Conservation (phyloP, 2,888 invertebrate genomes). For the Flabesymbios commensalis region DNA sequence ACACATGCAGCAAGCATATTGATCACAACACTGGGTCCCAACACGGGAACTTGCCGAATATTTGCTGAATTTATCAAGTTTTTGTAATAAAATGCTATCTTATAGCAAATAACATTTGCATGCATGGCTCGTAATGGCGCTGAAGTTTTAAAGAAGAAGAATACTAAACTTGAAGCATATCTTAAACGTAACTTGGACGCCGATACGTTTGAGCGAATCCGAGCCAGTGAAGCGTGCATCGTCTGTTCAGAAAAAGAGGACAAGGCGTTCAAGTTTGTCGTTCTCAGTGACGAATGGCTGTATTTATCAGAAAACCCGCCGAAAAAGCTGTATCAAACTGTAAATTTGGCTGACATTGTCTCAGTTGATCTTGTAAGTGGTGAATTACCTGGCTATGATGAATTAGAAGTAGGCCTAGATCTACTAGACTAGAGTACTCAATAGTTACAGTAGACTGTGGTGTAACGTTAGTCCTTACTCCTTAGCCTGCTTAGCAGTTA, state of each 20-base stretch:
- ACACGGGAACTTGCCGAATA: too few species aligned
- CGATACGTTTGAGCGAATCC: constrained; percentile 52
- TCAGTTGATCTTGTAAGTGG: constrained; percentile 54
- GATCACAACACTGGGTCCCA: too few species aligned
- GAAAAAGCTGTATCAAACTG: constrained; percentile 47
- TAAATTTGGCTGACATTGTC: constrained; percentile 49
- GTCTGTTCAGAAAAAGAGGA: constrained; percentile 57
- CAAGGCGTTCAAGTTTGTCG: constrained; percentile 56
- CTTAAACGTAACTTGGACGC: constrained; percentile 51
- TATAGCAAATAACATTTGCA: too few species aligned
- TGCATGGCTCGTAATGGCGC: constrained; percentile 3
- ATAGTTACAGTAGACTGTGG: too few species aligned
- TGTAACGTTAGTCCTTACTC: too few species aligned
- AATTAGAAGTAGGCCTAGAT: too few species aligned
- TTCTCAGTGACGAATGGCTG: constrained; percentile 56
- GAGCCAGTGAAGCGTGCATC: constrained; percentile 57
- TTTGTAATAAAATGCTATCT: too few species aligned
- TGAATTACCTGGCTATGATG: too few species aligned
- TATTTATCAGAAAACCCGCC: constrained; percentile 60
- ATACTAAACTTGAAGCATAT: constrained; percentile 58
- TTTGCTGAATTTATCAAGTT: too few species aligned
- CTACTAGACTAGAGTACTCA: too few species aligned
- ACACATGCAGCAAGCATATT: too few species aligned
- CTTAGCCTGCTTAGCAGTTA: not conserved
- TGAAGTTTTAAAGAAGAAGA: constrained; percentile 48